Conservation (phyloP, 2,888 invertebrate species). For the Unio pictorum region DNA sequence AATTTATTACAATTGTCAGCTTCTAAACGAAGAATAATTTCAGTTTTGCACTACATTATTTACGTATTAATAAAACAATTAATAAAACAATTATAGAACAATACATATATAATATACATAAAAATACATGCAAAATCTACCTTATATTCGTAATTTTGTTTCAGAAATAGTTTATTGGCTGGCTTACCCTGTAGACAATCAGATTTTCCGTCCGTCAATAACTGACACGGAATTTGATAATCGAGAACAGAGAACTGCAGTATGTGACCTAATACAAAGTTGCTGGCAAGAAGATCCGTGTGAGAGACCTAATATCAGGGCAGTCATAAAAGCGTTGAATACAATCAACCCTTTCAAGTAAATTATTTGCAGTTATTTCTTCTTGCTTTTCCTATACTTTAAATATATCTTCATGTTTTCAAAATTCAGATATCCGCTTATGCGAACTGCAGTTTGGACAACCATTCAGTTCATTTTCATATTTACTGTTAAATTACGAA, state of each 20-base stretch:
- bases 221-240: constrained; percentile 29
- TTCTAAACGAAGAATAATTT: no score
- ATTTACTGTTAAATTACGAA: no score
- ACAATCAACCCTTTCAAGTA: constrained; percentile 62
- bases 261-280: constrained; percentile 42
- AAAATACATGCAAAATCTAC: no score
- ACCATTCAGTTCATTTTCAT: no score
- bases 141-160: constrained; percentile 6
- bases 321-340: constrained; percentile 49
- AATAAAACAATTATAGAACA: neutral
- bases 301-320: constrained; percentile 45
- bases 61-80: neutral
- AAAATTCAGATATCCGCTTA: no score
- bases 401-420: no score
- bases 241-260: constrained; percentile 27
- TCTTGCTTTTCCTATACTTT: no score
- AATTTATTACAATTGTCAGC: no score
- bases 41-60: no score
- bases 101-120: no score
- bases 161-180: constrained; percentile 53
- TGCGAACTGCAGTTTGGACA: no score
- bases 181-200: constrained; percentile 29
- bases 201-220: constrained; percentile 43
- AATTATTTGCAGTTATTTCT: constrained; percentile 1
- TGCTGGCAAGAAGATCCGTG: constrained; percentile 60